These are phyloP conservation scores for Hyposoter didymator DNA, from an alignment of 2,888 invertebrate genomes.

Conservation along the genomic window DNA sequence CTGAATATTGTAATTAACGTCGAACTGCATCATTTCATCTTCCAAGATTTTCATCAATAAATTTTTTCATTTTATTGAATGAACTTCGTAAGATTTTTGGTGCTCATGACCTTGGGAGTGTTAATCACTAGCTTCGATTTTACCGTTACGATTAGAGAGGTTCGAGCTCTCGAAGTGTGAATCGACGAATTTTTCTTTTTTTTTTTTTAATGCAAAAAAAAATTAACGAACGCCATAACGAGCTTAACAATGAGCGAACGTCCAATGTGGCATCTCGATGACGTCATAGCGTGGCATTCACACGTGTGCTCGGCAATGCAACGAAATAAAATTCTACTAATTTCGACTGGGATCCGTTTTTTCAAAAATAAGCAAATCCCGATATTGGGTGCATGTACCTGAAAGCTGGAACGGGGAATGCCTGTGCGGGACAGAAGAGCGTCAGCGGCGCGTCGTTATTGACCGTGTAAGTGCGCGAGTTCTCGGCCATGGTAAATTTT, in stretches of 20 bases:
- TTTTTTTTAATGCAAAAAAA: neutral
- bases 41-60: neutral
- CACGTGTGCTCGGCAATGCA: neutral
- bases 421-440: slow-evolving; percentile 91
- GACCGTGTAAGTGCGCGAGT: slow-evolving; percentile 80
- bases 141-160: neutral
- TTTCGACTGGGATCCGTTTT: neutral
- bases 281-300: neutral
- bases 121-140: neutral
- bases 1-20: slow-evolving; percentile 70
- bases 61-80: neutral
- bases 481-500: slow-evolving; percentile 80
- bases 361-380: neutral
- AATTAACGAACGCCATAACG: neutral
- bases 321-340: neutral
- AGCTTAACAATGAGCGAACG: neutral
- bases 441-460: slow-evolving; percentile 83
- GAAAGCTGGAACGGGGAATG: slow-evolving; percentile 84
- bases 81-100: neutral
- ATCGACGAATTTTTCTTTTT: neutral
- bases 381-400: slow-evolving; percentile 70
- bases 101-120: neutral
- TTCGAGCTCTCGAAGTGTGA: neutral
- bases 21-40: neutral
- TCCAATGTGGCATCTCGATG: neutral